Evolutionary conservation across 2,113 vertebrate genomes (phyloP).

Genomic region (Microcebus tavaratra): DNA sequence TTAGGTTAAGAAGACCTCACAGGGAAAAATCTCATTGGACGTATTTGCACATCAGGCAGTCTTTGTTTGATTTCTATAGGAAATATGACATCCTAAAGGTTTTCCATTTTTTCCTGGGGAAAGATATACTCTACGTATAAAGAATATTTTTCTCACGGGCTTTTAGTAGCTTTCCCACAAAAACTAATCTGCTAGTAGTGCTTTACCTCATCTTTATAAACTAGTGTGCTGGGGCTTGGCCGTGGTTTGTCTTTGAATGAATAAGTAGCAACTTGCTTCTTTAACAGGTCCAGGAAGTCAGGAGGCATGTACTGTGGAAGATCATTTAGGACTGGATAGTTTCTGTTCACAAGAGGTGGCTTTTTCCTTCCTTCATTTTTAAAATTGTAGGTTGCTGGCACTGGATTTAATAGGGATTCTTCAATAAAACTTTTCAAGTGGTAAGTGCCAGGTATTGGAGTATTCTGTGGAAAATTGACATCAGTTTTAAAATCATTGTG

Average conservation of each 20-base stretch:
- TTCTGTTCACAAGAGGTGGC: constrained; percentile 57
- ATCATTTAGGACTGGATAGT: constrained; percentile 76
- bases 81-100: background rate
- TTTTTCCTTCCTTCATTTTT: constrained; percentile 84
- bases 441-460: constrained; percentile 82
- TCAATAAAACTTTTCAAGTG: constrained; percentile 83
- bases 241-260: constrained; percentile 84
- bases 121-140: background rate
- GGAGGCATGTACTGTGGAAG: constrained; percentile 74
- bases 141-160: background rate
- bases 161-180: background rate
- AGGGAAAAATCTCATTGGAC: background rate
- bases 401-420: constrained; percentile 85
- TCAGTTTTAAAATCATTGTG: background rate
- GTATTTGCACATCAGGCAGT: background rate
- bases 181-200: background rate
- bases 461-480: constrained; percentile 77
- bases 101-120: background rate
- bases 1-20: background rate
- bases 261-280: constrained; percentile 72
- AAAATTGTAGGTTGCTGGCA: constrained; percentile 82
- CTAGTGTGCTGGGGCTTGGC: constrained; percentile 69
- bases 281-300: constrained; percentile 79
- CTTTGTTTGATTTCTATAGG: background rate
- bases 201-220: constrained; percentile 84